Evolutionary conservation across 2,113 vertebrate genomes (phyloP).

Genomic region (Phycodurus eques): DNA sequence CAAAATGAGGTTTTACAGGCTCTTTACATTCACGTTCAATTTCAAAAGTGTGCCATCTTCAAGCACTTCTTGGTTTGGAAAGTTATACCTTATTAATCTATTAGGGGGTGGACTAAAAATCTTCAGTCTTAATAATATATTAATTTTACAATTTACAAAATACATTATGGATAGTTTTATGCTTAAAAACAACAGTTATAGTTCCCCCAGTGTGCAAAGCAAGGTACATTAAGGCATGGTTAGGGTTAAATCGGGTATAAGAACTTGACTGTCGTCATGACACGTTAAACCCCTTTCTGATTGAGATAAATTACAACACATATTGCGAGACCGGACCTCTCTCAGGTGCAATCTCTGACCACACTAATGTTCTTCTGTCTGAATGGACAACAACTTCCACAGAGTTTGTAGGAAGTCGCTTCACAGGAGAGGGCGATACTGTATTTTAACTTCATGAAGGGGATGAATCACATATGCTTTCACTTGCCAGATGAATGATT

Average conservation of each 20-base stretch:
- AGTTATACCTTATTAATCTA: too few relatives aligned
- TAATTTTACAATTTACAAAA: too few relatives aligned
- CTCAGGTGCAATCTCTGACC: background rate
- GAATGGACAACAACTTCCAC: background rate
- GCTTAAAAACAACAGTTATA: too few relatives aligned
- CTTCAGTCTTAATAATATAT: too few relatives aligned
- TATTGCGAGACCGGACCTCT: background rate
- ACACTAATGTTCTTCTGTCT: background rate
- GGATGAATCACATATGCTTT: background rate
- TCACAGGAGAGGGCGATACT: background rate
- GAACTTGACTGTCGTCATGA: background rate
- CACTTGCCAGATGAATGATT: background rate
- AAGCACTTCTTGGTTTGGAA: too few relatives aligned
- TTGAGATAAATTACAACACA: background rate
- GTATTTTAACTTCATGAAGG: background rate
- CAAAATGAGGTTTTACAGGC: too few relatives aligned
- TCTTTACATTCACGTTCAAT: too few relatives aligned
- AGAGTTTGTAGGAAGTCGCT: background rate
- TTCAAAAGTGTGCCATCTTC: too few relatives aligned
- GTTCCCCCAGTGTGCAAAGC: too few relatives aligned
- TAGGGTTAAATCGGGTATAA: background rate
- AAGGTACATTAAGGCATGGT: background rate
- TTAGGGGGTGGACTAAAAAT: too few relatives aligned
- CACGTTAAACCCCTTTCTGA: background rate
- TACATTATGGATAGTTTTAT: too few relatives aligned